These are phyloP conservation scores for Bombus balteatus DNA, from an alignment of 1,140 invertebrate species.

Conservation along the genomic window DNA sequence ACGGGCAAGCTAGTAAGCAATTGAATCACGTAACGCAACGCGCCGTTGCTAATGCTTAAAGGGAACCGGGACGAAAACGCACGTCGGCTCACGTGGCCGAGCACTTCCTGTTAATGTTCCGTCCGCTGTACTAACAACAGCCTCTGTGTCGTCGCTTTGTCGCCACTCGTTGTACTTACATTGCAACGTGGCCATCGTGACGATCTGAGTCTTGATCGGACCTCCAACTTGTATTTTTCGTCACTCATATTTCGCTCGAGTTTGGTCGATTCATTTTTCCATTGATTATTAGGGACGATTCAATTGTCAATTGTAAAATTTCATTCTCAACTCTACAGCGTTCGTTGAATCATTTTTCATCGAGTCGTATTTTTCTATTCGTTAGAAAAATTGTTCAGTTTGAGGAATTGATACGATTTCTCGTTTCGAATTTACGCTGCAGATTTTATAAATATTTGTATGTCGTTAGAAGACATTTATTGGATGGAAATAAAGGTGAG, in stretches of 20 bases:
- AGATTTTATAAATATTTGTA: too few relatives aligned
- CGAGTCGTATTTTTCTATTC: too few relatives aligned
- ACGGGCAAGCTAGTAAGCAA: slow-evolving; percentile 24
- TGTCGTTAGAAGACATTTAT: too few relatives aligned
- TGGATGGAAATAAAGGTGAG: too few relatives aligned
- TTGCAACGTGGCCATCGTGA: not conserved
- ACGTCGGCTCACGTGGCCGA: slow-evolving; percentile 30
- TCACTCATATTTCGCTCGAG: not conserved
- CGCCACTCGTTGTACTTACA: not conserved
- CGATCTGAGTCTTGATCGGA: not conserved
- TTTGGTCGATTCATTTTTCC: not conserved
- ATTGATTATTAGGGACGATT: too few relatives aligned
- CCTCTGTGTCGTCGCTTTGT: slow-evolving; percentile 18
- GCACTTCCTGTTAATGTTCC: slow-evolving; percentile 44
- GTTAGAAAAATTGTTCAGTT: too few relatives aligned
- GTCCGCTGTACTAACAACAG: slow-evolving; percentile 30
- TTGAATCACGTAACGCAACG: slow-evolving; percentile 32
- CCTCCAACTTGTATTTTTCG: not conserved
- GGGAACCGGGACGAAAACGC: slow-evolving; percentile 21
- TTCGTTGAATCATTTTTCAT: too few relatives aligned
- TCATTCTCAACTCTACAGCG: too few relatives aligned
- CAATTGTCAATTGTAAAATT: too few relatives aligned
- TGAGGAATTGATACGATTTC: too few relatives aligned
- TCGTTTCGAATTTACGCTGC: too few relatives aligned
- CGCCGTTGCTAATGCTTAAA: slow-evolving; percentile 46